Base-by-base conservation (phyloP, 2,113 vertebrate genomes). In the Elephas maximus region DNA sequence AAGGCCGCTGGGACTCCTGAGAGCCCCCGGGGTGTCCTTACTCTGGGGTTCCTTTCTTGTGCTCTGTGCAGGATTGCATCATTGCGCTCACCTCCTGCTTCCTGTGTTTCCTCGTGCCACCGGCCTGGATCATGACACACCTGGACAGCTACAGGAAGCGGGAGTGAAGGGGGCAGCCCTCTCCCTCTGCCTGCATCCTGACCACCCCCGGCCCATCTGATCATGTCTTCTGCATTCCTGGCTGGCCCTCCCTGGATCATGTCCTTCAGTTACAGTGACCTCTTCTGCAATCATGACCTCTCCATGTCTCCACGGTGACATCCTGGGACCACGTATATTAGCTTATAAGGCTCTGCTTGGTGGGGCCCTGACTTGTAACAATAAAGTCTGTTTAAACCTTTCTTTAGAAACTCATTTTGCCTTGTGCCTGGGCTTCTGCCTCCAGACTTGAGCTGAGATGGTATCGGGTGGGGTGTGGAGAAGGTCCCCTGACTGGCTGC, bases 111-210 rank as follows among this genome's bases (percentile, higher is more conserved):
- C 48, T 98, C 44, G 41, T 84, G 67, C 98, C 98, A 0, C 5
- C 97, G 0, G 97, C 95, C 84, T 98, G 97, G 96, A 30, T 98
- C 83, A 69, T 98, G 71, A 62, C 96, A 8, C 86, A 98, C 60
- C 51, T 98, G 93, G 97, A 98, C 8, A 81, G 0, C 90, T 98
- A 98, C 97, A 98, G 98, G 97, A 98, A 97, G 76, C 88, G 84
- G 77, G 97, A 98, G 9, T 98, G 93, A 98, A 51, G 83, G 90
- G 84, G 77, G 6, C 62, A 4, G 60, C 1, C 9, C n/a, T 51
- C 48, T 48, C 5, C 14, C 41, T 73, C 81, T 7, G 18, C 83
- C 76, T 30, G 21, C 17, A 83, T 51, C 80, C 88, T 45, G 83
- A 79, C 28, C 81, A 69, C 41, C 74, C 69, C n/a, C 14, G 10